These are phyloP conservation scores for Micrastur ruficollis DNA, from an alignment of 2,797 vertebrate genomes.

Conservation along the genomic window DNA sequence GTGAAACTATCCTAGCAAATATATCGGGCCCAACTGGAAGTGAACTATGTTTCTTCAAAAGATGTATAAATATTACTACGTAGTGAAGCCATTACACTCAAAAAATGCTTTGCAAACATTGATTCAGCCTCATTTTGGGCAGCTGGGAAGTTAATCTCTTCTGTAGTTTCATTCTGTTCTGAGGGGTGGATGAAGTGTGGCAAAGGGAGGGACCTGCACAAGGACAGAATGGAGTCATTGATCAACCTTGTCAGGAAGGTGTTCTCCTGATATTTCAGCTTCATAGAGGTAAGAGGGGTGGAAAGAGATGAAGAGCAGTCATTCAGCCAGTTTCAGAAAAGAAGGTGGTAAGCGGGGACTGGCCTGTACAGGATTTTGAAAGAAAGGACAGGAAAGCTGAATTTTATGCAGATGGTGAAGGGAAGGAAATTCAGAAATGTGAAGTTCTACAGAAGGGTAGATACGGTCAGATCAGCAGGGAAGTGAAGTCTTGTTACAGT, in stretches of 20 bases:
- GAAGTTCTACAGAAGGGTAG: neutral
- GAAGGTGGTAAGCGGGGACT: conserved; percentile 15
- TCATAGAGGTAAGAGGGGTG: conserved; percentile 69
- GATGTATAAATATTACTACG: neutral
- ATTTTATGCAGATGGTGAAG: neutral
- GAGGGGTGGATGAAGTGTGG: conserved; percentile 68
- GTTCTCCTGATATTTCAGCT: conserved; percentile 63
- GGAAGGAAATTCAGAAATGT: neutral
- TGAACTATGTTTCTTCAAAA: conserved; percentile 20
- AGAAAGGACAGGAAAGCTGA: neutral
- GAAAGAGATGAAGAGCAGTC: conserved; percentile 54
- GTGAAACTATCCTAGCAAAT: neutral
- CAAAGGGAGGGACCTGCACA: conserved; percentile 67
- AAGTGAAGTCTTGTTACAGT: neutral
- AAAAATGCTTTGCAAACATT: conserved; percentile 53
- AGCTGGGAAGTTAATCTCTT: conserved; percentile 67
- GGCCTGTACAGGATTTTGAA: neutral
- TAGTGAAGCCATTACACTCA: conserved; percentile 10
- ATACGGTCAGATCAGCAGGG: neutral
- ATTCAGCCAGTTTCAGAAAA: conserved; percentile 3
- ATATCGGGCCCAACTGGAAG: neutral
- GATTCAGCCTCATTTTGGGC: conserved; percentile 40
- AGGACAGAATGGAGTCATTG: conserved; percentile 67
- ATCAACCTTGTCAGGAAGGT: conserved; percentile 67
- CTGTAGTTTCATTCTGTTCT: conserved; percentile 68